Evolutionary conservation across 2,888 invertebrate genomes (phyloP), one percentile per base, ranked within the genome.

Genomic region (Netelia fuscicornis): DNA sequence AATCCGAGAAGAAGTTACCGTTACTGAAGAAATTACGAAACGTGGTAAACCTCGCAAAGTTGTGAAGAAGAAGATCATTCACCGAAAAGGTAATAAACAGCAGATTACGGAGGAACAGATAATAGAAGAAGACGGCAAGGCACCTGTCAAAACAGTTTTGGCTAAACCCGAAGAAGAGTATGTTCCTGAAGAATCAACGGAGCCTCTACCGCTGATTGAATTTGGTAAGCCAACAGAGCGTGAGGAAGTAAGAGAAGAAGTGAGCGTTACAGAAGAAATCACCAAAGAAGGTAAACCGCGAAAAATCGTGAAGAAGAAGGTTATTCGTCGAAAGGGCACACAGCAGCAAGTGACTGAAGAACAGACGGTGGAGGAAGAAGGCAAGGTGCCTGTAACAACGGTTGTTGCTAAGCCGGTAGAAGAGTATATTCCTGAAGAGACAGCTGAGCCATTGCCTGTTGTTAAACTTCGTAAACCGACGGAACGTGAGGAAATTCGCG

Each of bases 341-440:
- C 92, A 92, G 67, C 93, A 94, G 25, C 93, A 94, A 89, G 91
- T 94, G 0, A 94, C 94, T 0, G 94, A 94, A 75, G 93, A 94
- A 52, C 93, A 93, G 42, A 91, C 91, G n/a, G 90, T 94, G 0
- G 92, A 93, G 81, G 93, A 94, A 74, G 94, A 94, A 3, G 93
- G 93, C 30, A 92, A 94, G 71, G 85, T 89, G 9, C 93, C 94
- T 0, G 88, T 93, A 0, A 93, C 93, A 0, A 94, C 92, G 0
- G 91, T 94, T 0, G 88, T 91, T 17, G 90, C 77, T 1, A 92
- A 81, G 89, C 94, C 89, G 87, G 88, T 83, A 54, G 88, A 83
- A 30, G 85, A 83, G 87, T 37, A 71, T 30, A 56, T 81, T 20
- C 76, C 81, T 6, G 76, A 85, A 0, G 87, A 85, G 52, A 79